These are phyloP conservation scores for Semibalanus balanoides DNA, from an alignment of 1,140 invertebrate species.

Conservation along the genomic window DNA sequence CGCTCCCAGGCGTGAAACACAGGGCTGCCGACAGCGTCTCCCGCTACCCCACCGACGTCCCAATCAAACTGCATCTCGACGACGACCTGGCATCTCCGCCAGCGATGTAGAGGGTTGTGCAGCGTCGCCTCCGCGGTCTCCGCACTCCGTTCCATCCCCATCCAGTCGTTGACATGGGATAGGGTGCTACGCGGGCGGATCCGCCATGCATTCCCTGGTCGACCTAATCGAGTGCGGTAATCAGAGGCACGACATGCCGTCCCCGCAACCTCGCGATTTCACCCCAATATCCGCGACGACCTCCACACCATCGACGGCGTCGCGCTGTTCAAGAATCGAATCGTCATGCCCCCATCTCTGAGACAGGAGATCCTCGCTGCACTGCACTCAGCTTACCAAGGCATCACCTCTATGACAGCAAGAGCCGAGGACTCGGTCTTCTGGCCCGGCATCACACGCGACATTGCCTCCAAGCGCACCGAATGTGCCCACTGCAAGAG, in stretches of 20 bases:
- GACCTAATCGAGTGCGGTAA: not conserved
- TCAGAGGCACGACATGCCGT: not conserved
- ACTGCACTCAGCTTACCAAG: not conserved
- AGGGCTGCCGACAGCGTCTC: not conserved
- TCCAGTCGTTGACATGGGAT: not conserved
- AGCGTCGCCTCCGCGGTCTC: too few relatives aligned
- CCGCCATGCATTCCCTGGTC: not conserved
- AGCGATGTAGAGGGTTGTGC: too few relatives aligned
- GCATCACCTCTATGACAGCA: not conserved
- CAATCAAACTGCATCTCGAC: not conserved
- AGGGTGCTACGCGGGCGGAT: not conserved
- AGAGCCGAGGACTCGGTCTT: not conserved
- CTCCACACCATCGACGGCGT: not conserved
- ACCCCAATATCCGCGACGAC: not conserved
- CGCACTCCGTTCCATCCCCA: too few relatives aligned
- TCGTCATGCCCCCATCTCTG: not conserved
- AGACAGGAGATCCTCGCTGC: not conserved
- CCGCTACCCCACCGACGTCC: not conserved
- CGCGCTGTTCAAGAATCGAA: not conserved
- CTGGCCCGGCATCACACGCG: not conserved
- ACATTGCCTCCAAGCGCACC: not conserved
- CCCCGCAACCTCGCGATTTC: not conserved
- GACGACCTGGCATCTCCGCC: not conserved
- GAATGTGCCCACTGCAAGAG: not conserved
- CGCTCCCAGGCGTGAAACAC: not conserved